These are phyloP conservation scores for Setophaga petechia DNA, from an alignment of 2,113 vertebrate genomes.

Conservation along the genomic window DNA sequence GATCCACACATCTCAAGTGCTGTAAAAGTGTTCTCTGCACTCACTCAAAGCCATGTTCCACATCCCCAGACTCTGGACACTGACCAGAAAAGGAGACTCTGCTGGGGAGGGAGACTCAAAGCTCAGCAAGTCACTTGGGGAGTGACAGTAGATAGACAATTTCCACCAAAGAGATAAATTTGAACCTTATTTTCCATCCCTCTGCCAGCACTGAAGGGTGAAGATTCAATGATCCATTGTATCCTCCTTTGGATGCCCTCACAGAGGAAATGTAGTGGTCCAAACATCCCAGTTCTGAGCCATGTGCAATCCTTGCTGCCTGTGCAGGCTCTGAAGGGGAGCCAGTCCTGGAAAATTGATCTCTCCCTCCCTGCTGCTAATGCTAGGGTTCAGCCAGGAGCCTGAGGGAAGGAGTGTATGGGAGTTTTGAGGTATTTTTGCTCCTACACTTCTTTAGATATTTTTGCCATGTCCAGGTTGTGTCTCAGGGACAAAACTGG, in stretches of 20 bases:
- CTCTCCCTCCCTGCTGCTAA: neutral
- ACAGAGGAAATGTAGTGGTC: too few relatives aligned
- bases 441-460: neutral
- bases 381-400: neutral
- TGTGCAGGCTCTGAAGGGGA: neutral
- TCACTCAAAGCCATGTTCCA: neutral
- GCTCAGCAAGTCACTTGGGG: neutral
- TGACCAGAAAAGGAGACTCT: neutral
- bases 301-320: neutral
- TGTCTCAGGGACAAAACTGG: neutral
- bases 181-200: neutral
- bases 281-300: neutral
- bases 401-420: neutral
- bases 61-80: neutral
- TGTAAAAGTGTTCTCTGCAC: neutral
- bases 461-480: neutral
- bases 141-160: neutral
- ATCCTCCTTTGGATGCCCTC: neutral
- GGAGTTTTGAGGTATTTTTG: neutral
- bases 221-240: neutral
- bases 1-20: fast-evolving
- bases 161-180: neutral
- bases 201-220: neutral
- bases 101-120: neutral
- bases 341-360: neutral